phyloP scores from a whole-genome alignment of 2,888 invertebrate genomes.

The Agrotis puta region DNA sequence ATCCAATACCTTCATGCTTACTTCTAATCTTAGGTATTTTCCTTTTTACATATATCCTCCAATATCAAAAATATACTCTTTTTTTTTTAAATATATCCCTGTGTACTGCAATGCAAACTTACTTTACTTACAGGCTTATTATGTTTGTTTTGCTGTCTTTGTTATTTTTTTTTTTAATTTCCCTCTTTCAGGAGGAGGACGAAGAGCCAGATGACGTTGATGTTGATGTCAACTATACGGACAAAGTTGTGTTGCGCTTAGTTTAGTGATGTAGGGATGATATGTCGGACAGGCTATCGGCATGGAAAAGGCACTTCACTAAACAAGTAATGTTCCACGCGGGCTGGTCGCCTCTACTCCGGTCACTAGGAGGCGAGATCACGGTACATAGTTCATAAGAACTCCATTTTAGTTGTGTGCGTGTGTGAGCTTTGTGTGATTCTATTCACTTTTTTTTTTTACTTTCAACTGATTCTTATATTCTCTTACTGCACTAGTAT shows the following conservation, averaged over 20 bases:
- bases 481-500: constrained; percentile 7
- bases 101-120: background rate
- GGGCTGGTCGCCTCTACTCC: background rate
- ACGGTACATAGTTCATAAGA: constrained; percentile 18
- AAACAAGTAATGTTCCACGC: constrained; percentile 5
- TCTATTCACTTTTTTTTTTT: background rate
- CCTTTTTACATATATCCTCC: background rate
- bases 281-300: constrained; percentile 42
- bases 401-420: constrained; percentile 1
- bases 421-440: background rate
- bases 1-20: background rate
- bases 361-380: constrained; percentile 26
- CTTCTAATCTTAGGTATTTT: background rate
- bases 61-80: background rate
- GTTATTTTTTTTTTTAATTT: constrained; percentile 15
- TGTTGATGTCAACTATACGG: constrained; percentile 62
- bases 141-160: constrained; percentile 9
- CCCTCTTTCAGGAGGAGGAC: constrained; percentile 66
- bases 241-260: constrained; percentile 72
- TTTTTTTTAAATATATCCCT: background rate
- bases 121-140: background rate
- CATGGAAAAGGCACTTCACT: constrained; percentile 9
- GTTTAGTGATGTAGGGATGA: constrained; percentile 59
- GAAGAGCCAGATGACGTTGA: constrained; percentile 56
- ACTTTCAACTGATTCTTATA: background rate